Conservation (phyloP, 92 coral and sea anemone species). For the Meandrina meandrites region DNA sequence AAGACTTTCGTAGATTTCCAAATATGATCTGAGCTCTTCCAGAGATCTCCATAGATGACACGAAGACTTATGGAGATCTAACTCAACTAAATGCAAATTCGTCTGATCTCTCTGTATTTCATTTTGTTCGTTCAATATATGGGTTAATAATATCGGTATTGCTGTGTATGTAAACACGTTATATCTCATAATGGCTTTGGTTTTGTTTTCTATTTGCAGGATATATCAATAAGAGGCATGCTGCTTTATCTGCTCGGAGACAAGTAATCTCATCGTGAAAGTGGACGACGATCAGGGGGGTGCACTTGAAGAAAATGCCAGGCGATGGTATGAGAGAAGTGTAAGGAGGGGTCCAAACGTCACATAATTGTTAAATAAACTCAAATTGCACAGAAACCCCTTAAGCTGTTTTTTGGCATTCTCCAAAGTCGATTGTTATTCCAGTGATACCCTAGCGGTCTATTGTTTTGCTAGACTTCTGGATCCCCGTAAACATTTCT, state of each 20-base stretch:
- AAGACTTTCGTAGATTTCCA: not conserved
- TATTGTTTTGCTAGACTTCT: not conserved
- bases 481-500: not conserved
- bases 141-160: too few species aligned
- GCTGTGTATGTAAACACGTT: too few species aligned
- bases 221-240: constrained; percentile 11
- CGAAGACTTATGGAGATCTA: not conserved
- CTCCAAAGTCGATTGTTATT: not conserved
- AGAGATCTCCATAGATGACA: not conserved
- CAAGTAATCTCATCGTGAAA: not conserved
- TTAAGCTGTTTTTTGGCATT: not conserved
- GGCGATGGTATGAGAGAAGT: not conserved
- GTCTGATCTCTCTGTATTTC: not conserved
- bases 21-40: not conserved
- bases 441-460: not conserved
- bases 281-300: not conserved
- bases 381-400: not conserved
- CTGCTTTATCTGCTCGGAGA: not conserved
- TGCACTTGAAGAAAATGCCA: not conserved
- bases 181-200: not conserved
- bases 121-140: too few species aligned
- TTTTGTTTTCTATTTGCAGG: constrained; percentile 22
- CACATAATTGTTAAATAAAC: not conserved
- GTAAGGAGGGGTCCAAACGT: not conserved
- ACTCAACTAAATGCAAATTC: not conserved